A percentile compares a stretch with the other conserved stretches of the same genome.
Evolutionary conservation across 1,140 invertebrate genomes (phyloP).

Genomic region (Paralvinella palmiformis): DNA sequence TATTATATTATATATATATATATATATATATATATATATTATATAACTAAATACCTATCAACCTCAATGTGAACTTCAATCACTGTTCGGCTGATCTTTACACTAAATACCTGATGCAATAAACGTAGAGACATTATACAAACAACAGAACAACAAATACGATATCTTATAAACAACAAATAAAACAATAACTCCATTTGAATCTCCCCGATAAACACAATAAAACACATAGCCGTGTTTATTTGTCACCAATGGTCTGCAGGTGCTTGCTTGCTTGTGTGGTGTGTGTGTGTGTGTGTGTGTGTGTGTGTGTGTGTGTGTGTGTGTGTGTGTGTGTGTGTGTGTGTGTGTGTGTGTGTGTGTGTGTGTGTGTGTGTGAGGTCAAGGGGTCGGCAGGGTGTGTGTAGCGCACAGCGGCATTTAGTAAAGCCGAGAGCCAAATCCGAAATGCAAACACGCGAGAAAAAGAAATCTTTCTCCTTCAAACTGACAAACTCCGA

Average conservation of each 20-base stretch:
- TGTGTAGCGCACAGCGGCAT: too few relatives aligned
- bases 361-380: not conserved
- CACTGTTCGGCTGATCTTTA: not conserved
- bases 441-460: too few relatives aligned
- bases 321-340: not conserved
- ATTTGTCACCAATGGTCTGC: too few relatives aligned
- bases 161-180: not conserved
- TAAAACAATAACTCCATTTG: not conserved
- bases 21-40: not conserved
- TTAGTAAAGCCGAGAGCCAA: too few relatives aligned
- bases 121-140: not conserved
- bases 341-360: conserved; percentile 3
- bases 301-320: not conserved
- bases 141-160: not conserved
- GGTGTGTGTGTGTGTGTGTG: not conserved
- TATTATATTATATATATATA: not conserved
- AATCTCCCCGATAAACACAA: not conserved
- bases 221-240: too few relatives aligned
- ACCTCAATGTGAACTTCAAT: not conserved
- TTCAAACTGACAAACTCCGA: too few relatives aligned
- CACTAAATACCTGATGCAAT: not conserved
- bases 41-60: not conserved
- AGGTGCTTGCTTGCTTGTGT: too few relatives aligned
- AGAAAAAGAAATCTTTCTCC: too few relatives aligned
- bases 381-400: too few relatives aligned